Evolutionary conservation across 2,113 vertebrate genomes (phyloP), one percentile per base, ranked within the genome.

Genomic region (Amblyopsis rosae): DNA sequence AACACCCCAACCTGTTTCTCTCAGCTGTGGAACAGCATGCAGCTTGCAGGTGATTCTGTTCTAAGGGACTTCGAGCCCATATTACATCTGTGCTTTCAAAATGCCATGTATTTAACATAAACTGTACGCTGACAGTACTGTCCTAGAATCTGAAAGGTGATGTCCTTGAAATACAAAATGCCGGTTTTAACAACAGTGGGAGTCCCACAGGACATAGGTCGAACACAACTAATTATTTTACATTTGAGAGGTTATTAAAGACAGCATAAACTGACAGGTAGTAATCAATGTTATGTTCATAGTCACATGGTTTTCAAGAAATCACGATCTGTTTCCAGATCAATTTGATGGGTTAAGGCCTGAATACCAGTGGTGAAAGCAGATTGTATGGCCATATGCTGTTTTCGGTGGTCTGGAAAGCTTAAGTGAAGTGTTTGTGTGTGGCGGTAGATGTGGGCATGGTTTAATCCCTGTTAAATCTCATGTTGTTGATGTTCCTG

Each of bases 1-100:
- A 70, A 65, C 62, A 78, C 56, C 33, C 45, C 51, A 13, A 59
- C n/a, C 12, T n/a, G 46, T 73, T 72, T 0, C 10, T 63, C 69
- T 55, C 26, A 65, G 61, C 58, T 41, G 48, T 41, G 35, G 35
- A 41, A 41, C 35, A 41, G 35, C 35, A 41, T 6, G 35, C 35
- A 41, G 35, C 35, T 41, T 41, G 35, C 35, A 7, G 3, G 35
- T 5, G 35, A 41, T 41, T 41, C 3, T 41, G 35, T 7, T 41
- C 35, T 7, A 41, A 41, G 6, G 35, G 35, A 41, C 35, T 1
- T 41, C 35, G 5, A 41, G 7, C 35, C 35, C 35, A 35, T 35
- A 35, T 35, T 35, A 26, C 26, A 26, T 26, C 26, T 1, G 26
- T 26, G 26, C 26, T 26, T 26, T 26, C 3, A 26, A 41, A 41